Conservation (phyloP, 2,113 vertebrate genomes). For the Paracanthobrama guichenoti region DNA sequence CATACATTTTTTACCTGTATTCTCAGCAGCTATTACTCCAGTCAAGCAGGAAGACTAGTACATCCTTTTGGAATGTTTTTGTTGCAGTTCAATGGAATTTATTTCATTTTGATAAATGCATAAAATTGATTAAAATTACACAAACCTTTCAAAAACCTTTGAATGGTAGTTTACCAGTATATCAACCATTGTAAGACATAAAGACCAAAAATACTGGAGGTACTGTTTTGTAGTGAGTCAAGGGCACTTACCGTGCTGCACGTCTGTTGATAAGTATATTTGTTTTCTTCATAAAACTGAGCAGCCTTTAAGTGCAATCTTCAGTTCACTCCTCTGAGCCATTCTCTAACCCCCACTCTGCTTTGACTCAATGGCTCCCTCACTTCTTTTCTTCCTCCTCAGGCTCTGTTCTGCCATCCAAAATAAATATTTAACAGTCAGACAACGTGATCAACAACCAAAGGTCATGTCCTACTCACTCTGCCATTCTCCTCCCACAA, state of each 20-base stretch:
- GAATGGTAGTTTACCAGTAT: background rate
- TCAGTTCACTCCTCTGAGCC: background rate
- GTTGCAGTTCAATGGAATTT: too few relatives aligned
- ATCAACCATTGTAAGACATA: background rate
- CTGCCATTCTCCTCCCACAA: background rate
- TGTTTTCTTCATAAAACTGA: background rate
- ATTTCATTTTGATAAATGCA: too few relatives aligned
- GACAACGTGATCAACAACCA: constrained; percentile 63
- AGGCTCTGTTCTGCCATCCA: constrained; percentile 58
- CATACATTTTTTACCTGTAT: too few relatives aligned
- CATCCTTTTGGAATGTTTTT: background rate
- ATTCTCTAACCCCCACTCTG: background rate
- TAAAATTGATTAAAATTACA: too few relatives aligned
- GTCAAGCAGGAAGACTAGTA: background rate
- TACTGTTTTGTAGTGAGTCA: background rate
- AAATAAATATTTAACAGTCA: constrained; percentile 74
- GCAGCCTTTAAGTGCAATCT: background rate
- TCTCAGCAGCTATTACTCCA: background rate
- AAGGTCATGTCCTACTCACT: constrained; percentile 60
- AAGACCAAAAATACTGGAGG: background rate
- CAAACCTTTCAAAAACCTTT: background rate
- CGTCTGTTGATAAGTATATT: background rate
- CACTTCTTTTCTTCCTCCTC: background rate
- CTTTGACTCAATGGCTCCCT: background rate
- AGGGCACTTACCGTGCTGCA: background rate